phyloP scores from a whole-genome alignment of 2,888 invertebrate species.

The Sthenelais limicola region DNA sequence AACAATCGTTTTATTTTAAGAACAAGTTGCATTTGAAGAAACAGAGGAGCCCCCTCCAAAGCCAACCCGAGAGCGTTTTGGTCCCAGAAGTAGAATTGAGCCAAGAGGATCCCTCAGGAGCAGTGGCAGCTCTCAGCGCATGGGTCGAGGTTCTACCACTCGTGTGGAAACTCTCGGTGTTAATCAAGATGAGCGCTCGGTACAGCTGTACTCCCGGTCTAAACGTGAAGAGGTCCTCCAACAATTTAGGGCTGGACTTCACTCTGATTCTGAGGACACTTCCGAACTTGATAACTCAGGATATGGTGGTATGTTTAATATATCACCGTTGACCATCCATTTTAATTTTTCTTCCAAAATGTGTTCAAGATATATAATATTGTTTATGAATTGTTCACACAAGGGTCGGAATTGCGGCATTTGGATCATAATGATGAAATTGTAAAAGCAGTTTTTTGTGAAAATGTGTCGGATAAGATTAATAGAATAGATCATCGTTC shows the following conservation, averaged over 20 bases:
- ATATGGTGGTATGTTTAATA: no score
- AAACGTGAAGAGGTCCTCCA: constrained; percentile 40
- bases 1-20: constrained; percentile 1
- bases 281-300: constrained; percentile 2
- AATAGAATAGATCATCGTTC: no score
- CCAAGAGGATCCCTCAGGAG: constrained; percentile 4
- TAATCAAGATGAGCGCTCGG: background rate
- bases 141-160: background rate
- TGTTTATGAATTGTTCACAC: no score
- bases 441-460: no score
- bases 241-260: constrained; percentile 19
- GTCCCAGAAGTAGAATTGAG: constrained; percentile 5
- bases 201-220: constrained; percentile 38
- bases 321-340: no score
- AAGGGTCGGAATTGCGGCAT: no score
- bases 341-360: no score
- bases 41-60: no score
- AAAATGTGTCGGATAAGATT: no score
- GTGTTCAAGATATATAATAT: no score
- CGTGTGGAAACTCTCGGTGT: background rate
- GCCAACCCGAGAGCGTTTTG: no score
- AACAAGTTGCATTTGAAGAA: constrained; percentile 17
- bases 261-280: constrained; percentile 26
- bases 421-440: no score
- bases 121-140: constrained; percentile 14